Percentiles rank a stretch among this genome's conserved stretches.
phyloP scores from a whole-genome alignment of 2,113 vertebrate species.

The Sander vitreus region DNA sequence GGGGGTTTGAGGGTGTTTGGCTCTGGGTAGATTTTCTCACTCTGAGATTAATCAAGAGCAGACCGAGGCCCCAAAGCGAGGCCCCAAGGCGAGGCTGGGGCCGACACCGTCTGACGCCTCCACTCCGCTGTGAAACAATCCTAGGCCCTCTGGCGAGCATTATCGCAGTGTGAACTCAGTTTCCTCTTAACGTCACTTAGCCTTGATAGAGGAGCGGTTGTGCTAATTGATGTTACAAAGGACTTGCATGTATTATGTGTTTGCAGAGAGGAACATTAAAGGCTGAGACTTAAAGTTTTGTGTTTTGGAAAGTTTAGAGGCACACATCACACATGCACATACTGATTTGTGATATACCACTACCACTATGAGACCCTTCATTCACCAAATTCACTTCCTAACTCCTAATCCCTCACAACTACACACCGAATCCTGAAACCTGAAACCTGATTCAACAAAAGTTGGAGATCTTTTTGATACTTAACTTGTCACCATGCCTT shows the following conservation, averaged over 20 bases:
- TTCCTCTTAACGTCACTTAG: constrained; percentile 29
- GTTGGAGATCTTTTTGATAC: not conserved
- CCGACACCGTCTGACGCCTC: constrained; percentile 72
- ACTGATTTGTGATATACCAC: not conserved
- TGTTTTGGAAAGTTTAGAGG: not conserved
- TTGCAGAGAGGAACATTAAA: not conserved
- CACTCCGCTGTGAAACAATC: constrained; percentile 71
- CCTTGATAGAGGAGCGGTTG: not conserved
- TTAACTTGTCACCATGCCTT: not conserved
- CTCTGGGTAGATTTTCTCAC: constrained; percentile 74
- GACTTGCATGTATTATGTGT: not conserved
- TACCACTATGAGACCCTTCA: not conserved
- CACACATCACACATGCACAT: not conserved
- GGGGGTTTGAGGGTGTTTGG: constrained; percentile 40
- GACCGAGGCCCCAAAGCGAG: constrained; percentile 70
- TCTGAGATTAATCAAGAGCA: constrained; percentile 82
- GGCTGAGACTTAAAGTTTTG: not conserved
- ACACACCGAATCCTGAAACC: not conserved
- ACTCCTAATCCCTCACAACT: not conserved
- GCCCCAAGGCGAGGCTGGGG: constrained; percentile 68
- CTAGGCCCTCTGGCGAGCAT: constrained; percentile 31
- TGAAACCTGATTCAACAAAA: not conserved
- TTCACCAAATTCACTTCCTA: not conserved
- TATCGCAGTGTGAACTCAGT: constrained; percentile 30
- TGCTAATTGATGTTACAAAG: constrained; percentile 25